phyloP scores from a whole-genome alignment of 2,113 vertebrate species.

The Myiagra hebetior region DNA sequence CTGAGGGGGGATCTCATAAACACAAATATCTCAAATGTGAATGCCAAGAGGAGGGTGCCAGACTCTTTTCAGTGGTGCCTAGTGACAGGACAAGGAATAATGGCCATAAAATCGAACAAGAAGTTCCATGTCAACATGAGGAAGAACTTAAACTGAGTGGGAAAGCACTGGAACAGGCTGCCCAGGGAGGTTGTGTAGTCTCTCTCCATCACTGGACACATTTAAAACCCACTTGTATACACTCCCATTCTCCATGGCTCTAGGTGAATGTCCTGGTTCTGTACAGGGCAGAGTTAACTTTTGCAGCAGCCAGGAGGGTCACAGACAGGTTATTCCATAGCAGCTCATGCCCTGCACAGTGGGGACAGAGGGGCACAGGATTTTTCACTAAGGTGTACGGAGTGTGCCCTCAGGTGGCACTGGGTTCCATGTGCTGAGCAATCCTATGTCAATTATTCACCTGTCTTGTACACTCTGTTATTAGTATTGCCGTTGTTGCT shows the following conservation, averaged over 20 bases:
- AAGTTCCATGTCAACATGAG: not conserved
- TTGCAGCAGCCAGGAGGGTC: not conserved
- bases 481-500: not conserved
- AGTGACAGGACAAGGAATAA: not conserved
- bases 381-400: rapidly evolving
- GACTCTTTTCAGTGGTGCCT: too few species aligned
- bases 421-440: rapidly evolving
- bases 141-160: not conserved
- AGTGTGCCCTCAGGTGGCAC: too few species aligned
- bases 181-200: not conserved
- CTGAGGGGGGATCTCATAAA: not conserved
- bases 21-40: not conserved
- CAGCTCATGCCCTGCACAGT: rapidly evolving
- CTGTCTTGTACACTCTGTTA: not conserved
- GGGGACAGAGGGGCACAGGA: not conserved
- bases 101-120: not conserved
- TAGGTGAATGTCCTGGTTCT: not conserved
- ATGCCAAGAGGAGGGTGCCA: not conserved
- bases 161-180: not conserved
- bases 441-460: rapidly evolving
- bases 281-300: not conserved
- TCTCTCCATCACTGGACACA: not conserved
- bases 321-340: not conserved
- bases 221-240: not conserved
- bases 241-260: not conserved